phyloP scores from a whole-genome alignment of 2,797 vertebrate species.

The Peromyscus aztecus region DNA sequence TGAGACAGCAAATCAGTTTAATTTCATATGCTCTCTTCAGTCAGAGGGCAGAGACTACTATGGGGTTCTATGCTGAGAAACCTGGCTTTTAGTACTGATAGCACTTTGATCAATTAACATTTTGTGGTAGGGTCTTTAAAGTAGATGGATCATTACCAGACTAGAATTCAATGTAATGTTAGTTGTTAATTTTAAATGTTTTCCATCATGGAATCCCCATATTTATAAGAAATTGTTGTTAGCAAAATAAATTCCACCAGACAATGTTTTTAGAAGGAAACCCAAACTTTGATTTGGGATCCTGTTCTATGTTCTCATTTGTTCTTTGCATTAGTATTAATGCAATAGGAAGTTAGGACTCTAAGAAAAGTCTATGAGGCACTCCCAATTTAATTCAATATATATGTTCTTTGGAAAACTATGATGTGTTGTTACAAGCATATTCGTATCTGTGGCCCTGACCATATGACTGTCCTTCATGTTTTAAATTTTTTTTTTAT shows the following conservation, averaged over 20 bases:
- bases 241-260: not conserved
- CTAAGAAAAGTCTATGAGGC: not conserved
- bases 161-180: not conserved
- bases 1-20: not conserved
- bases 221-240: not conserved
- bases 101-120: not conserved
- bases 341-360: not conserved
- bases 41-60: not conserved
- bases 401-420: not conserved
- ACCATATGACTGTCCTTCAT: not conserved
- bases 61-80: conserved; percentile 23
- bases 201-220: not conserved
- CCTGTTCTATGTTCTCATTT: conserved; percentile 32
- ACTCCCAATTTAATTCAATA: not conserved
- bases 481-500: not conserved
- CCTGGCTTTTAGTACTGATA: not conserved
- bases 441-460: not conserved
- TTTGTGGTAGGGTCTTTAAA: not conserved
- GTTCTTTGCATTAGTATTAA: not conserved
- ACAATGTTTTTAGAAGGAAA: not conserved
- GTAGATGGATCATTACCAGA: not conserved
- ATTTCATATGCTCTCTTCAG: not conserved
- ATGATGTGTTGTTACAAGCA: not conserved
- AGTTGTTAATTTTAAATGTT: not conserved
- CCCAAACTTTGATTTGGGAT: not conserved